Base-by-base conservation (phyloP, 1,140 invertebrate species). In the Zaprionus inermis region DNA sequence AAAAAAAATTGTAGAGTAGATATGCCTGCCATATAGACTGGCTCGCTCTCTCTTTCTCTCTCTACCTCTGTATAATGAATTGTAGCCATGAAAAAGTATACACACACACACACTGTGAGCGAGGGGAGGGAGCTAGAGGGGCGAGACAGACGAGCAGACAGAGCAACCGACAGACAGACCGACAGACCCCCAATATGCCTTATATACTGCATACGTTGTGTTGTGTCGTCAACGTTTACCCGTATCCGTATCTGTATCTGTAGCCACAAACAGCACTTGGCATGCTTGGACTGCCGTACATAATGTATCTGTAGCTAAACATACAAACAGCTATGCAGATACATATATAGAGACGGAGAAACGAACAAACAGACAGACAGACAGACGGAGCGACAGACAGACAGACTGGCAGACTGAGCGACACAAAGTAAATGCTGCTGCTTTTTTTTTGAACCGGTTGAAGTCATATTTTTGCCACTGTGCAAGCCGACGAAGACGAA, bases 261-360 rank as follows among this genome's bases (percentile, higher is more conserved):
- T 81, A 81, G 78, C 81, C 85, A 79, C 4, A 2, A 4, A 1
- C 22, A 24, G 22, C 70, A 72, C 69, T 68, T 76, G 65, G 60
- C 66, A 56, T 69, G 56, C 71, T 72, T 67, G 11, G 72, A 36
- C 64, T 66, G 78, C 56, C 60, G 67, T 81, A 85, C 82, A 85
- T 86, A 78, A 85, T 85, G 78, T 85, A 78, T 85, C 81, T 85
- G 82, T 81, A 81, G 78, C 81, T 85, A 81, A 70, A 81, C 61
- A 76, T 66, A 75, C 28, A 64, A 51, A 36, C 51, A 64, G 51
- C n/a, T 16, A 65, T 46, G 46, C 52, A 56, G 41, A 55, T 14
- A 41, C 54, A 66, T 20, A 56, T 41, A 72, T 54, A 64, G 20
- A 41, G 36, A 72, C 18, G 38, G 24, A 61, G 20, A 46, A 14